Percentiles rank a stretch among this genome's conserved stretches.
phyloP scores from a whole-genome alignment of 2,888 invertebrate genomes.

The Drosophila affinis region DNA sequence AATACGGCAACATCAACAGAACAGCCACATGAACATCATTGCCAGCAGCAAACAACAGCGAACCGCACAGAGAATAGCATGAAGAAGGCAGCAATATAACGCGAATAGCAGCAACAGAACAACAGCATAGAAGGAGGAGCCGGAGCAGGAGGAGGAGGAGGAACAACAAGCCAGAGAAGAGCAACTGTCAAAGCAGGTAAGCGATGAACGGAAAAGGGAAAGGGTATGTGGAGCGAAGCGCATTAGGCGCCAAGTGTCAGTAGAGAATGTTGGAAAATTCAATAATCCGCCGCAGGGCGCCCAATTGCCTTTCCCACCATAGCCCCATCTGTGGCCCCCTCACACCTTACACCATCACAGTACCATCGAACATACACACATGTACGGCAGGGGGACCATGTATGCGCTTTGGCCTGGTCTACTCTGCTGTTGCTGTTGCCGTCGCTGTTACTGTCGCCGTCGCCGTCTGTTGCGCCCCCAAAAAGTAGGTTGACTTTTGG shows the following conservation, averaged over 20 bases:
- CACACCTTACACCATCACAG: background rate
- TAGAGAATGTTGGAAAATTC: constrained; percentile 76
- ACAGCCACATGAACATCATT: constrained; percentile 35
- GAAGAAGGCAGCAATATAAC: constrained; percentile 6
- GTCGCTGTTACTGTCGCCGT: background rate
- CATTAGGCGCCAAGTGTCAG: constrained; percentile 74
- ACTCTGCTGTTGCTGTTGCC: constrained; percentile 21
- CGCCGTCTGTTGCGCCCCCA: constrained; percentile 67
- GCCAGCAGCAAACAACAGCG: constrained; percentile 11
- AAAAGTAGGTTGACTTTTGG: constrained; percentile 71
- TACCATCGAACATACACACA: no score
- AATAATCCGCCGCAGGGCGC: constrained; percentile 74
- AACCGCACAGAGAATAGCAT: background rate
- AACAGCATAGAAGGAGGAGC: background rate
- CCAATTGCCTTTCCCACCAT: constrained; percentile 46
- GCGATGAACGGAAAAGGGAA: constrained; percentile 14
- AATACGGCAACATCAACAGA: constrained; percentile 28
- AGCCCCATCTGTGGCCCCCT: constrained; percentile 1
- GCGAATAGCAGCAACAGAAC: constrained; percentile 13
- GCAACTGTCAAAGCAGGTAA: constrained; percentile 48
- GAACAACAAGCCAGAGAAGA: background rate
- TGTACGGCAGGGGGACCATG: constrained; percentile 19
- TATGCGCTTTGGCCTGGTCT: constrained; percentile 46
- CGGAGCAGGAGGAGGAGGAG: background rate
- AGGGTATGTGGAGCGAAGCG: constrained; percentile 21